Conservation (phyloP, 2,888 invertebrate species). For the Cantharis nigra region DNA sequence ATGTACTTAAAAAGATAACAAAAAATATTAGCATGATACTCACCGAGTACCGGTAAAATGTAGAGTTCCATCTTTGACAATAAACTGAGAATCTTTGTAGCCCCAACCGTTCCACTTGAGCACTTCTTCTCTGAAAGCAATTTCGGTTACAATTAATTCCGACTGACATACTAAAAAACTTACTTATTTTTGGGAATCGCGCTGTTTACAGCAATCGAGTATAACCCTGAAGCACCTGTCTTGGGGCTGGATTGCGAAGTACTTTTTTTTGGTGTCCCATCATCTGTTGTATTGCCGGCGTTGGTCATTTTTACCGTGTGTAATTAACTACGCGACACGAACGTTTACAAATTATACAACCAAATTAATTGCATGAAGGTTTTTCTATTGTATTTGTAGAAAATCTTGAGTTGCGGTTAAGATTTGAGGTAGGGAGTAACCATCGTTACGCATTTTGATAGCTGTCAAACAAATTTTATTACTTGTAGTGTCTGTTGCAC, state of each 20-base stretch:
- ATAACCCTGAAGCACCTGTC: not conserved
- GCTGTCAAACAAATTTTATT: not conserved
- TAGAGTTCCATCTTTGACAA: slow-evolving; percentile 64
- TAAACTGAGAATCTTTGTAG: slow-evolving; percentile 93
- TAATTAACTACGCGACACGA: not conserved
- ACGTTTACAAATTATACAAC: not conserved
- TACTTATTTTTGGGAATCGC: slow-evolving; percentile 44
- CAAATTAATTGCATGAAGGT: not conserved
- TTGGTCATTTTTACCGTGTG: not conserved
- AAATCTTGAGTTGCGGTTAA: not conserved
- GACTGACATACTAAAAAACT: slow-evolving; percentile 5
- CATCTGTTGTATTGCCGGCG: not conserved
- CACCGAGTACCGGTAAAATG: slow-evolving; percentile 87
- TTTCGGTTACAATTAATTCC: not conserved
- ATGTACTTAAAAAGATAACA: not conserved
- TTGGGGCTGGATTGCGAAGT: not conserved
- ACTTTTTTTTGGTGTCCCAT: not conserved
- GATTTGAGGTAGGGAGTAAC: not conserved
- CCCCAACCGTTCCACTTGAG: slow-evolving; percentile 99
- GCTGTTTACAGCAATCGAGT: slow-evolving; percentile 37
- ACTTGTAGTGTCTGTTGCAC: not conserved
- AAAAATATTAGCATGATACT: slow-evolving; percentile 36
- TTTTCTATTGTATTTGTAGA: not conserved
- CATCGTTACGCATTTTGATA: not conserved
- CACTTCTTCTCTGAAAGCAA: slow-evolving; percentile 76